Percentiles rank a stretch among this genome's conserved stretches.
Evolutionary conservation across 1,140 invertebrate genomes (phyloP).

Genomic region (Rhagoletis zephyria): DNA sequence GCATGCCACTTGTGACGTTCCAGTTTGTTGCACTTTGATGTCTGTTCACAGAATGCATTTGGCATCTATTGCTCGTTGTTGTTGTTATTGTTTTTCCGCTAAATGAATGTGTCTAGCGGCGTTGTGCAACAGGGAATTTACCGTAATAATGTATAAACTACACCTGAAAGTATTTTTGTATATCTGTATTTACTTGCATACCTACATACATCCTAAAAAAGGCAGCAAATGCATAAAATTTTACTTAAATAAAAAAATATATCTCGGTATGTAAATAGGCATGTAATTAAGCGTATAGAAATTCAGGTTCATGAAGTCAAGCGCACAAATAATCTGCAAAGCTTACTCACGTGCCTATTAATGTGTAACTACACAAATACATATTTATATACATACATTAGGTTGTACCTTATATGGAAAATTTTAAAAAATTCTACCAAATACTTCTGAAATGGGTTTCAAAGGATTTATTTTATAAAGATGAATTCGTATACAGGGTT

Average conservation of each 20-base stretch:
- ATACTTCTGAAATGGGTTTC: too few species aligned
- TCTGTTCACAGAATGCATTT: background rate
- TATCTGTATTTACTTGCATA: too few species aligned
- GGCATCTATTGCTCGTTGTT: background rate
- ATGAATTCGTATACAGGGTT: background rate
- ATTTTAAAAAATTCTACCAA: too few species aligned
- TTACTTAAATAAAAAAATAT: background rate
- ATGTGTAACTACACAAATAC: background rate
- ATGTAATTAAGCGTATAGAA: background rate
- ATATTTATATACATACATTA: too few species aligned
- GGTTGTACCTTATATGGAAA: too few species aligned
- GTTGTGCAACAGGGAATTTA: background rate
- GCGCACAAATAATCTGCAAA: background rate
- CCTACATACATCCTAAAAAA: background rate
- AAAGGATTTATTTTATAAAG: background rate
- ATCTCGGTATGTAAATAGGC: background rate
- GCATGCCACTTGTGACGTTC: conserved; percentile 28
- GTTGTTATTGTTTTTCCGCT: background rate
- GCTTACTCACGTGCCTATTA: background rate
- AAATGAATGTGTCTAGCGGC: background rate
- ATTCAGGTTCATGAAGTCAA: conserved; percentile 30
- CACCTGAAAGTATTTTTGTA: background rate
- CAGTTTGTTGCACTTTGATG: conserved; percentile 42
- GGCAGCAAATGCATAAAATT: background rate
- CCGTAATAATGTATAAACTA: conserved; percentile 3